phyloP scores from a whole-genome alignment of 2,113 vertebrate species.

The Columba livia region DNA sequence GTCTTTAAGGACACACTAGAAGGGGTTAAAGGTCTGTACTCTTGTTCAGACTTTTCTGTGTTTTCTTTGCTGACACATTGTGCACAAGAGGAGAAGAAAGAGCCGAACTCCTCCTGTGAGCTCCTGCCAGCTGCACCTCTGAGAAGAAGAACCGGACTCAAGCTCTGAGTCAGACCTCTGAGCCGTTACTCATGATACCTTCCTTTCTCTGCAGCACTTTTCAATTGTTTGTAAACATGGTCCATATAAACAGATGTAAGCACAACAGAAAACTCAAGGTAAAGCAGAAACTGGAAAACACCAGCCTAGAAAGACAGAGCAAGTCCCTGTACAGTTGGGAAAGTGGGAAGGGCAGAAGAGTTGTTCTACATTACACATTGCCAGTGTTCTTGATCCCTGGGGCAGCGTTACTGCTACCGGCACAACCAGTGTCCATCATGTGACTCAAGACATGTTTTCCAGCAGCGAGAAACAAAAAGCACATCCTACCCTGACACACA shows the following conservation, averaged over 20 bases:
- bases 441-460: background rate
- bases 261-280: background rate
- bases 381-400: background rate
- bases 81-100: background rate
- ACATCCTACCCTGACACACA: background rate
- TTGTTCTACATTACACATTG: rapidly evolving
- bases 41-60: background rate
- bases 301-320: background rate
- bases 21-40: background rate
- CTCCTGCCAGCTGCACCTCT: background rate
- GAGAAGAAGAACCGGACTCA: background rate
- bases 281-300: background rate
- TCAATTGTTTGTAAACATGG: rapidly evolving
- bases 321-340: background rate
- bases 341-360: background rate
- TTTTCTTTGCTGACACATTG: background rate
- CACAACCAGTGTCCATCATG: rapidly evolving
- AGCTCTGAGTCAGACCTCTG: rapidly evolving
- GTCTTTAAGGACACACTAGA: background rate
- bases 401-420: background rate
- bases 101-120: background rate
- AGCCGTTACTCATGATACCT: too few relatives aligned
- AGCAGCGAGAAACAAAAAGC: background rate
- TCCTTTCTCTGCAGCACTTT: background rate
- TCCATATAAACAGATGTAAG: rapidly evolving